Conservation (phyloP, 2,113 vertebrate species). For the Erythrolamprus reginae region DNA sequence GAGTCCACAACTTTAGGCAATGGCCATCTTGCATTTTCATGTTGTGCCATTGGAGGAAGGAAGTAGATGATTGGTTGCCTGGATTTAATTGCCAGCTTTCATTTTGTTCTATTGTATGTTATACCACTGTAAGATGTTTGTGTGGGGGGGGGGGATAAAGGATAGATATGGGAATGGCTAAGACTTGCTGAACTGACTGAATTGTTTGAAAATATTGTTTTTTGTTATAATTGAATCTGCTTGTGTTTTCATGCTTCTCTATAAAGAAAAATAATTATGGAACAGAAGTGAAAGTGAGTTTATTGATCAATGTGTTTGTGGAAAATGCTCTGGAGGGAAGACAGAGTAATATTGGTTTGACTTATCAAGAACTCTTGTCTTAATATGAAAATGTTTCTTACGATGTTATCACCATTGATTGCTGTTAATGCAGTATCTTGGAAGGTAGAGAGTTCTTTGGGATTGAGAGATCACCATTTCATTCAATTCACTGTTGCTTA, state of each 20-base stretch:
- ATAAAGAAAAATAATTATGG: neutral
- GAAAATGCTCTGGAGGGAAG: neutral
- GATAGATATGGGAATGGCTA: neutral
- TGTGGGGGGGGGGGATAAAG: too few species aligned
- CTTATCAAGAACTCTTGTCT: neutral
- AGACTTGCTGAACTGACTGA: neutral
- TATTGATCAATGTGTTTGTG: neutral
- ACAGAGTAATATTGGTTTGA: neutral
- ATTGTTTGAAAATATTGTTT: neutral
- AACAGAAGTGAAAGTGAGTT: neutral
- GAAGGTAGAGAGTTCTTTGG: neutral
- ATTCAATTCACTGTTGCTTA: neutral
- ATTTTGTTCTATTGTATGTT: neutral
- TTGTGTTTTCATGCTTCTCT: neutral
- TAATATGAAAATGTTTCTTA: neutral
- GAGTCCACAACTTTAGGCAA: neutral
- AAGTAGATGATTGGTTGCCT: neutral
- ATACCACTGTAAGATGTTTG: neutral
- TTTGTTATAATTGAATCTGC: neutral
- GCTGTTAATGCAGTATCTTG: neutral
- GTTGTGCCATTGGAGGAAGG: neutral
- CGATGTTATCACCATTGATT: neutral
- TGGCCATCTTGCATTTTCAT: neutral
- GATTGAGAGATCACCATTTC: neutral
- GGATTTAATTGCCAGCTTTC: neutral